Percentiles rank a stretch among this genome's conserved stretches.
Conservation (phyloP, 2,888 invertebrate genomes). For the Diogma glabrata region DNA sequence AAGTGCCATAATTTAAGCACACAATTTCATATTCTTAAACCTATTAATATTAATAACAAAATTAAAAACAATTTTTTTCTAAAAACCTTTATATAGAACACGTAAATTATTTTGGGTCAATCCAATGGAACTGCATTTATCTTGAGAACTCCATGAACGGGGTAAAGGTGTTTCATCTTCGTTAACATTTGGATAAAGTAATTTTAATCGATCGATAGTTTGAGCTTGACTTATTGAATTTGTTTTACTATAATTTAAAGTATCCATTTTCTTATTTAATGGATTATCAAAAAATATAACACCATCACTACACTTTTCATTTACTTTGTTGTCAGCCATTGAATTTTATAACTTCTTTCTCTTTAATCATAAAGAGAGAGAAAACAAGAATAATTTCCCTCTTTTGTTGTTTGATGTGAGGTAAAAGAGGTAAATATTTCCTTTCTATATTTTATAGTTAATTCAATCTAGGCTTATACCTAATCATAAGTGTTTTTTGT, state of each 20-base stretch:
- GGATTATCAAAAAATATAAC: conserved; percentile 15
- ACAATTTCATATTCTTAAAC: no score
- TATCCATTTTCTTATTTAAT: conserved; percentile 20
- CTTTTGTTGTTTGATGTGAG: no score
- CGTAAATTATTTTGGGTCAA: conserved; percentile 95
- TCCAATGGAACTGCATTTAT: conserved; percentile 94
- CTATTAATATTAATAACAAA: no score
- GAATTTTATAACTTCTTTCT: conserved; percentile 17
- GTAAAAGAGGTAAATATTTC: no score
- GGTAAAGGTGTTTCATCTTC: conserved; percentile 91
- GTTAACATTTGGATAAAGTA: conserved; percentile 91
- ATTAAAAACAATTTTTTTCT: no score
- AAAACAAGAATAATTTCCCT: no score
- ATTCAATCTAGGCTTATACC: no score
- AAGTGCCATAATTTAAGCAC: no score
- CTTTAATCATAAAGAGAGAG: no score
- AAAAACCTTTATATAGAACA: conserved; percentile 95
- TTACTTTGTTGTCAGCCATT: conserved; percentile 23
- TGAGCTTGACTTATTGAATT: conserved; percentile 17
- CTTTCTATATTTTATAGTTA: no score
- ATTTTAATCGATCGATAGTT: conserved; percentile 61
- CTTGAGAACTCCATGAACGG: conserved; percentile 92
- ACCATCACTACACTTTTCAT: conserved; percentile 18
- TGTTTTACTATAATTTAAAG: conserved; percentile 19
- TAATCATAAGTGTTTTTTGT: no score